A percentile compares a stretch with the other conserved stretches of the same genome.
phyloP scores from a whole-genome alignment of 1,140 invertebrate species.

The Popillia japonica region DNA sequence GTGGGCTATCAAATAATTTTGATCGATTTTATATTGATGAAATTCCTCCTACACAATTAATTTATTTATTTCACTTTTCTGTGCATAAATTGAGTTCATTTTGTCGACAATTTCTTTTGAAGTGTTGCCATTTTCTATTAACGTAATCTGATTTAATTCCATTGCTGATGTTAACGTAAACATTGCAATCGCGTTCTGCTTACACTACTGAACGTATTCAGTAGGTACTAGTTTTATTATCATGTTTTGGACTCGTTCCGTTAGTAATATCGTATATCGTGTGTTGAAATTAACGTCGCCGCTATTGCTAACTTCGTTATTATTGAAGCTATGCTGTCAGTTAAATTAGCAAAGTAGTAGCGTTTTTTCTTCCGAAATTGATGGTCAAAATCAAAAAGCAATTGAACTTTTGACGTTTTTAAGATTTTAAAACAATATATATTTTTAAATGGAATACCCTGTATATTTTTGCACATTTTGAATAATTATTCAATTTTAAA shows the following conservation, averaged over 20 bases:
- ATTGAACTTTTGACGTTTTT: too few relatives aligned
- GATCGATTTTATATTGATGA: slow-evolving; percentile 57
- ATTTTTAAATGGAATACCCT: too few relatives aligned
- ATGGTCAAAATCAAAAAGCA: too few relatives aligned
- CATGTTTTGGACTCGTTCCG: slow-evolving; percentile 42
- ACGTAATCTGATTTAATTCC: slow-evolving; percentile 54
- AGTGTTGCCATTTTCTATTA: slow-evolving; percentile 57
- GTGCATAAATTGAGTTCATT: slow-evolving; percentile 55
- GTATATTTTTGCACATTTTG: too few relatives aligned
- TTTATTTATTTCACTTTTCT: slow-evolving; percentile 55
- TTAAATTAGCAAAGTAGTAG: too few relatives aligned
- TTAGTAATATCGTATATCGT: slow-evolving; percentile 45
- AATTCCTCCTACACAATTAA: slow-evolving; percentile 58
- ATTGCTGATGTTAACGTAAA: slow-evolving; percentile 55
- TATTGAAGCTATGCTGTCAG: too few relatives aligned
- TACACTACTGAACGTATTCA: slow-evolving; percentile 48
- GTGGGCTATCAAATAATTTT: slow-evolving; percentile 53
- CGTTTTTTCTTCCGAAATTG: too few relatives aligned
- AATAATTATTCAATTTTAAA: too few relatives aligned
- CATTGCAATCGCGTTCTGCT: slow-evolving; percentile 55
- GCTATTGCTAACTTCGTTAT: too few relatives aligned
- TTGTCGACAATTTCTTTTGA: slow-evolving; percentile 51
- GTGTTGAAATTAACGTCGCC: too few relatives aligned
- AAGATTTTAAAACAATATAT: too few relatives aligned
- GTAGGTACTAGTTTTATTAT: slow-evolving; percentile 26